Evolutionary conservation across 2,113 vertebrate genomes (phyloP).

Genomic region (Rousettus leschenaultii): DNA sequence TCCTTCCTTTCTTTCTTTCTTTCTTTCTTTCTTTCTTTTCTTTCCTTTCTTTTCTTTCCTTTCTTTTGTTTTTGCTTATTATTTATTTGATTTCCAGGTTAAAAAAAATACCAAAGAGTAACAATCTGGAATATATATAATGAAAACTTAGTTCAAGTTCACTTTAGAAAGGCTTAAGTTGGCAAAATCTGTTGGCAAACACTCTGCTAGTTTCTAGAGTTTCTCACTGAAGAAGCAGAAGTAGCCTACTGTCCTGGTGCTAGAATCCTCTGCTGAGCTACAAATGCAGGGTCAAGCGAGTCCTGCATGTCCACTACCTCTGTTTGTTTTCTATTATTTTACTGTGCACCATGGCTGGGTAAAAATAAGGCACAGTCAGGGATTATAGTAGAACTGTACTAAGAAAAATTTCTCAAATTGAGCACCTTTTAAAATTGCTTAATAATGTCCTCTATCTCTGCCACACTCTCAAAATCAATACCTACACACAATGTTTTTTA

Average conservation of each 20-base stretch:
- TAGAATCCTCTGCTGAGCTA: not conserved
- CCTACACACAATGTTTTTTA: not conserved
- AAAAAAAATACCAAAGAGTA: not conserved
- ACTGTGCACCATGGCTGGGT: not conserved
- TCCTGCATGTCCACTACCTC: not conserved
- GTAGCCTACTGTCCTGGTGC: accelerated
- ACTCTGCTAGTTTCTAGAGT: not conserved
- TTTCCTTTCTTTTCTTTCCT: not conserved
- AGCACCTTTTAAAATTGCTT: not conserved
- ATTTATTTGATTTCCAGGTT: not conserved
- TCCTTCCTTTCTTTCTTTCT: too few species aligned
- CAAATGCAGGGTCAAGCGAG: not conserved
- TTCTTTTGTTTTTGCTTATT: not conserved
- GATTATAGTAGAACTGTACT: not conserved
- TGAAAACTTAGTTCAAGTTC: not conserved
- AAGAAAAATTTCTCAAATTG: not conserved
- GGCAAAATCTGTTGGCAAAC: not conserved
- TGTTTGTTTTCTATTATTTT: not conserved
- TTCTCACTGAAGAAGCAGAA: not conserved
- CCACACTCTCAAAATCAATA: not conserved
- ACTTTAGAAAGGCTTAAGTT: not conserved
- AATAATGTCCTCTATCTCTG: not conserved
- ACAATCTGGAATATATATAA: not conserved
- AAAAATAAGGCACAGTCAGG: not conserved
- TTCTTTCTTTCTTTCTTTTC: too few species aligned